Percentiles rank a stretch among this genome's conserved stretches.
Evolutionary conservation across 2,888 invertebrate genomes (phyloP).

Genomic region (Lithophane ornitopus): DNA sequence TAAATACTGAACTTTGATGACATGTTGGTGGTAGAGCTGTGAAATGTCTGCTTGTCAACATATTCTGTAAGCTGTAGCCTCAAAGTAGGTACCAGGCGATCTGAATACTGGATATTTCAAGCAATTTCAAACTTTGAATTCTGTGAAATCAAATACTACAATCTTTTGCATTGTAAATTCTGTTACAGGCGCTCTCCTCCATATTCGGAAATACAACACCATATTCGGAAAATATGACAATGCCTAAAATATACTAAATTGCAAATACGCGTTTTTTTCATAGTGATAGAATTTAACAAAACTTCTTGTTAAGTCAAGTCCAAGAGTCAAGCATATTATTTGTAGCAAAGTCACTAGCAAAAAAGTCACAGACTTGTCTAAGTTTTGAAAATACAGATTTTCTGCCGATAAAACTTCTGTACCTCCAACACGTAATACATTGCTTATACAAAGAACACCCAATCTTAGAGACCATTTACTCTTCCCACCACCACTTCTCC

Average conservation of each 20-base stretch:
- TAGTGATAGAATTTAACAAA: neutral
- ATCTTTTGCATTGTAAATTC: neutral
- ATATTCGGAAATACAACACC: neutral
- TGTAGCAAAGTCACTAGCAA: neutral
- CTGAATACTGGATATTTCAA: neutral
- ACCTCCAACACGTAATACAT: neutral
- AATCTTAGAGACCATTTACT: neutral
- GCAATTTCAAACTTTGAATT: neutral
- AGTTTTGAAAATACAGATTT: neutral
- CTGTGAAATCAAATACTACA: neutral
- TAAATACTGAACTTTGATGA: neutral
- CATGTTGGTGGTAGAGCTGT: neutral
- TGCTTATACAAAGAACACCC: neutral
- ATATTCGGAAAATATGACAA: neutral
- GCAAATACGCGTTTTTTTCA: neutral
- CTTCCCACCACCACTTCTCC: neutral
- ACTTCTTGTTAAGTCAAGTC: neutral
- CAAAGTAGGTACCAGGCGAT: neutral
- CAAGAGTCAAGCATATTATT: neutral
- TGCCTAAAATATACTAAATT: neutral
- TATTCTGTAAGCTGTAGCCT: neutral
- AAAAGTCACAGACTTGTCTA: neutral
- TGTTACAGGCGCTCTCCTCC: neutral
- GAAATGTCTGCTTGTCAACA: neutral
- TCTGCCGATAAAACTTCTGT: neutral